A percentile compares a stretch with the other conserved stretches of the same genome.
Conservation (phyloP, 2,888 invertebrate species). For the Cantharis nigra region DNA sequence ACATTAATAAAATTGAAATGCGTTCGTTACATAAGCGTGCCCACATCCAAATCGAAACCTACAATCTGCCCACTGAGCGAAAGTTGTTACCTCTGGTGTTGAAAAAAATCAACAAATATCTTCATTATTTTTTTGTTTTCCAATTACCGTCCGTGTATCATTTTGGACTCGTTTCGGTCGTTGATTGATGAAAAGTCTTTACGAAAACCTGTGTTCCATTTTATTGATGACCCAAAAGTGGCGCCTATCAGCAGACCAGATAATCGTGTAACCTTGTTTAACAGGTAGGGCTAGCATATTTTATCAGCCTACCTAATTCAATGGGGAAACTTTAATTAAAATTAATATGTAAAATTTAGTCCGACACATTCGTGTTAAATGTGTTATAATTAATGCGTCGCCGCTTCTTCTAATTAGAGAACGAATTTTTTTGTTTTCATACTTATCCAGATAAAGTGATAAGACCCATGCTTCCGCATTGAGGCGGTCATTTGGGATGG, state of each 20-base stretch:
- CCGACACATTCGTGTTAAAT: not conserved
- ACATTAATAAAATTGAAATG: not conserved
- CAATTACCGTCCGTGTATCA: not conserved
- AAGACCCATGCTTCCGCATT: not conserved
- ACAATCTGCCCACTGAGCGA: conserved; percentile 21
- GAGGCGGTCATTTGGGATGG: too few relatives aligned
- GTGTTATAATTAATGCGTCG: not conserved
- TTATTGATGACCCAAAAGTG: conserved; percentile 9
- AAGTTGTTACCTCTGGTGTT: not conserved
- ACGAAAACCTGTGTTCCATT: not conserved
- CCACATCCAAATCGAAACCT: conserved; percentile 22
- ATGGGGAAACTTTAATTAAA: conserved; percentile 3
- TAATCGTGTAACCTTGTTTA: conserved; percentile 26
- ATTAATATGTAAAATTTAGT: not conserved
- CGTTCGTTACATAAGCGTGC: conserved; percentile 3
- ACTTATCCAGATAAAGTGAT: not conserved
- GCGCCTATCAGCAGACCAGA: conserved; percentile 20
- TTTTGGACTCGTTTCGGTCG: not conserved
- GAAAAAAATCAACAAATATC: not conserved
- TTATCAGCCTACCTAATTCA: conserved; percentile 26
- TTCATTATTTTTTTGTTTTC: not conserved
- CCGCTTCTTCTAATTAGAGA: not conserved
- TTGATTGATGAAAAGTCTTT: not conserved
- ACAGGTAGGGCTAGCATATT: conserved; percentile 32
- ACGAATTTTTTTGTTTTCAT: not conserved